phyloP scores from a whole-genome alignment of 2,888 invertebrate species.

The Phyllotreta cruciferae region DNA sequence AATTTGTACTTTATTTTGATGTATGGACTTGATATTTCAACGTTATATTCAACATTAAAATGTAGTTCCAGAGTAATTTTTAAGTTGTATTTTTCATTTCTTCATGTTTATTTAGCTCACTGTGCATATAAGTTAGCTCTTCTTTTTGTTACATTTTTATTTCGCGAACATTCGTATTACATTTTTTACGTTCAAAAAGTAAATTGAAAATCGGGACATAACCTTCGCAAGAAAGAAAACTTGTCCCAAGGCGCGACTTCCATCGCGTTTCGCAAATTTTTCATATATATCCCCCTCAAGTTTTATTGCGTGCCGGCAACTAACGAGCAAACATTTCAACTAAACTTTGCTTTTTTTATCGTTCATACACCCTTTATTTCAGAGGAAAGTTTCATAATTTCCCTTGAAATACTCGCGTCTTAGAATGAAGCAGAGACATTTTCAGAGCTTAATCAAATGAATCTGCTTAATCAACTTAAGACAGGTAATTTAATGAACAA shows the following conservation, averaged over 20 bases:
- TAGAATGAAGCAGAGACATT: no score
- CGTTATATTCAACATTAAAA: no score
- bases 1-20: no score
- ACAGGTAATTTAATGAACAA: no score
- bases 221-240: constrained; percentile 25
- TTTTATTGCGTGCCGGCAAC: constrained; percentile 28
- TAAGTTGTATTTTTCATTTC: no score
- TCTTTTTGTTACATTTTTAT: constrained; percentile 5
- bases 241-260: constrained; percentile 30
- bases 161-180: constrained; percentile 18
- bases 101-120: no score
- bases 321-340: constrained; percentile 29
- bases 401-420: no score
- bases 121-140: no score
- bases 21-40: no score
- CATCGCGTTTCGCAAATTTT: constrained; percentile 27
- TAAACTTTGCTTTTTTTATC: constrained; percentile 26
- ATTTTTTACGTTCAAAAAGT: constrained; percentile 29
- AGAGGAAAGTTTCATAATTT: constrained; percentile 9
- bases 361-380: constrained; percentile 17
- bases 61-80: no score
- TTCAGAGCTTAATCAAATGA: no score
- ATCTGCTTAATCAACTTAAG: no score
- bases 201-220: constrained; percentile 31
- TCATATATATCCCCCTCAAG: constrained; percentile 21